phyloP scores from a whole-genome alignment of 2,113 vertebrate species.

The Isurus oxyrinchus region DNA sequence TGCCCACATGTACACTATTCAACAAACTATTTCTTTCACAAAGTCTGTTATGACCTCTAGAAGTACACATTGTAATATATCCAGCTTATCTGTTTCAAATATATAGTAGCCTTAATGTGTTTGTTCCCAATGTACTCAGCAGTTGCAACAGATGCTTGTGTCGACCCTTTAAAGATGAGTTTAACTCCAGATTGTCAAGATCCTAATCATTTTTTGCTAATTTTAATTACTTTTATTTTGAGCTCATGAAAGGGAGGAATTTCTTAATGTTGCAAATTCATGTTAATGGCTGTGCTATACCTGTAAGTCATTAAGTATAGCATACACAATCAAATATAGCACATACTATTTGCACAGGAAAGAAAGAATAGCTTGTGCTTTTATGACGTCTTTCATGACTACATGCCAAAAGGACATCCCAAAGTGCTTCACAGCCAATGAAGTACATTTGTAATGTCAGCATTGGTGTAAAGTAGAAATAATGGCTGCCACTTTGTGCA shows the following conservation, averaged over 20 bases:
- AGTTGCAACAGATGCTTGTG: background rate
- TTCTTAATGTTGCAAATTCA: background rate
- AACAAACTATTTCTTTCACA: background rate
- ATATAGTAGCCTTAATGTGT: background rate
- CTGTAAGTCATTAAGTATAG: background rate
- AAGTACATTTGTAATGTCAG: background rate
- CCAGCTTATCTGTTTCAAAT: background rate
- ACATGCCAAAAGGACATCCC: background rate
- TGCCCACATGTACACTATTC: background rate
- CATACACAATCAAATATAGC: background rate
- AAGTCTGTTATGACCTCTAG: background rate
- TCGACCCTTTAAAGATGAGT: background rate
- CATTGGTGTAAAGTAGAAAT: background rate
- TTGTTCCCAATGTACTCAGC: background rate
- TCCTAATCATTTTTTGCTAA: background rate
- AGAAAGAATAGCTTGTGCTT: background rate
- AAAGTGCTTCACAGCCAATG: background rate
- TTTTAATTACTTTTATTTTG: background rate
- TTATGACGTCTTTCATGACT: background rate
- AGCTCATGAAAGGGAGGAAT: background rate
- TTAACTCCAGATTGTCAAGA: background rate
- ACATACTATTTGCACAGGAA: background rate
- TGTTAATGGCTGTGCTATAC: background rate
- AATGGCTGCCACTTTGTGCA: background rate
- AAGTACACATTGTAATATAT: background rate